Evolutionary conservation across 2,888 invertebrate genomes (phyloP), one percentile per base, ranked within the genome.

Genomic region (Lordiphosa fenestrarum): DNA sequence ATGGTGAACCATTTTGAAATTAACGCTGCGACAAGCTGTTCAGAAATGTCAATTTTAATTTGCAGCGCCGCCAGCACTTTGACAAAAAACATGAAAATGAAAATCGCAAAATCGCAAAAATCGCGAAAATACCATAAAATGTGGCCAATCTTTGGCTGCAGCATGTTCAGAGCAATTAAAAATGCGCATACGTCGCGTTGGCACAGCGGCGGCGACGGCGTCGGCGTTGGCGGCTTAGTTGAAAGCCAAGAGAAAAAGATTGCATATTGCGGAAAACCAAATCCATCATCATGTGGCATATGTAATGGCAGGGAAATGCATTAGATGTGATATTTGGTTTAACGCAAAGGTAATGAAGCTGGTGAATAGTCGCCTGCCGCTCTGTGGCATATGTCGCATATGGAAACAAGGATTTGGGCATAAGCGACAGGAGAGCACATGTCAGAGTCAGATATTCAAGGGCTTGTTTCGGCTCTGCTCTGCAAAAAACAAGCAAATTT

Each of bases 41-140:
- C 66, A 80, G 78, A 82, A 82, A 82, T 81, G 80, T 81, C 80
- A 84, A 66, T 73, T 74, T 78, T 82, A 82, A 81, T 84, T 81
- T 81, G 80, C 69, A 69, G 66, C 55, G 50, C 62, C 56, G 52
- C 68, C 42, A 65, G 68, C 71, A 36, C 46, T 65, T 62, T 62
- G 66, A 46, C 70, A 77, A 66, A 72, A 71, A 64, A 56, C 48
- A 42, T 54, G 47, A 50, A 47, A 59, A 52, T 25, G 40, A 37
- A 37, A 36, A 7, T 38, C 50, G 48, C 41, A 42, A 36, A n/a
- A n/a, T n/a, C n/a, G n/a, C n/a, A n/a, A n/a, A n/a, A n/a, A n/a
- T n/a, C n/a, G n/a, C n/a, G 13, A 35, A 0, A 42, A 15, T 56
- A 52, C 63, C 63, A 53, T 46, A 71, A 73, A 63, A 55, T 48